phyloP scores from a whole-genome alignment of 2,888 invertebrate genomes.

The Podabrus alpinus region DNA sequence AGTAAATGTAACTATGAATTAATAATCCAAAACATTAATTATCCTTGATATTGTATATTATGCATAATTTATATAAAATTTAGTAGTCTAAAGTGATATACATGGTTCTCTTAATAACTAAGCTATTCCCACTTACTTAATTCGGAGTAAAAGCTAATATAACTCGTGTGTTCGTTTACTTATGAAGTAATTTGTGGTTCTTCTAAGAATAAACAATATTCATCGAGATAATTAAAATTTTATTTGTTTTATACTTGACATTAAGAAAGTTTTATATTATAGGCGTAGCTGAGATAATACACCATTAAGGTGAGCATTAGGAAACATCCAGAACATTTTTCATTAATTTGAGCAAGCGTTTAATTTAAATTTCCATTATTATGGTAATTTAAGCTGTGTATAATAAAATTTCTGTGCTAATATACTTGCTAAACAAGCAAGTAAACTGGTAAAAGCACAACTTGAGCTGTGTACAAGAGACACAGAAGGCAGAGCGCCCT shows the following conservation, averaged over 20 bases:
- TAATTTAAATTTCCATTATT: constrained; percentile 27
- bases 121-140: not conserved
- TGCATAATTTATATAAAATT: not conserved
- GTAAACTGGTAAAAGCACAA: constrained; percentile 20
- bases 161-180: not conserved
- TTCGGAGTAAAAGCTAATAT: not conserved
- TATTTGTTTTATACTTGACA: not conserved
- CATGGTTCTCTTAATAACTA: not conserved
- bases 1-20: not conserved
- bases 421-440: constrained; percentile 27
- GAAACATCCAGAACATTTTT: constrained; percentile 13
- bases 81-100: not conserved
- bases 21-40: not conserved
- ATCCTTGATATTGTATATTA: not conserved
- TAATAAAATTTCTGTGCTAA: constrained; percentile 25
- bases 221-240: not conserved
- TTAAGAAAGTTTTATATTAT: not conserved
- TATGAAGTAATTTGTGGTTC: not conserved
- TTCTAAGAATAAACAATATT: not conserved
- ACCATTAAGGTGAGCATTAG: constrained; percentile 5
- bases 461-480: constrained; percentile 13
- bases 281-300: not conserved
- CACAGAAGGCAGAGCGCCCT: constrained; percentile 19
- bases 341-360: constrained; percentile 19
- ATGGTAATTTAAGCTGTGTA: constrained; percentile 26